Base-by-base conservation (phyloP, 1,140 invertebrate genomes). In the Oscheius sp. region DNA sequence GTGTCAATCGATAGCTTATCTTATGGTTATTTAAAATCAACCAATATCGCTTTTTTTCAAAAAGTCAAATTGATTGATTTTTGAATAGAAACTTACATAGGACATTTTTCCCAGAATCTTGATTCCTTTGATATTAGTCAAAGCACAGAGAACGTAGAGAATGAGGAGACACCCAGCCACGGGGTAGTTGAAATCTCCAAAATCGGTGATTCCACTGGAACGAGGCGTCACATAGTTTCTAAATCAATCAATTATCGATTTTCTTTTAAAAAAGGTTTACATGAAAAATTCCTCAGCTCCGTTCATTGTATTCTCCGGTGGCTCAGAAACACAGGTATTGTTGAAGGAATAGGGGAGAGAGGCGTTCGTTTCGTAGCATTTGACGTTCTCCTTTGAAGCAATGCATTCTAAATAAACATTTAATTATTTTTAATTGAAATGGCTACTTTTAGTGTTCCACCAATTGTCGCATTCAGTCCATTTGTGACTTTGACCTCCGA, bases 381-480 rank as follows among this genome's bases (percentile, higher is more conserved):
- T n/a, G n/a, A n/a, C n/a, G n/a, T n/a, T n/a, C n/a, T n/a, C n/a
- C n/a, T n/a, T n/a, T n/a, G n/a, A n/a, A n/a, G n/a, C n/a, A n/a
- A n/a, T n/a, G n/a, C n/a, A n/a, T n/a, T n/a, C n/a, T n/a, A n/a
- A n/a, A n/a, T n/a, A n/a, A n/a, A n/a, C n/a, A n/a, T n/a, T n/a
- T n/a, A n/a, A 10, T 7, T 42, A 42, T n/a, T 42, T 7, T n/a
- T 10, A n/a, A 42, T 42, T n/a, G 7, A n/a, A 42, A 42, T 7
- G n/a, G n/a, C 7, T 7, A 10, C n/a, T n/a, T n/a, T n/a, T n/a
- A n/a, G 64, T 45, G 38, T 66, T 66, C 35, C 36, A 95, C 62
- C 89, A 87, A 81, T 94, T 92, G 36, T 89, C 88, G 84, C 94
- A 96, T 67, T 89, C 89, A 18, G 89, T 89, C 93, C 93, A 96